Percentiles rank a stretch among this genome's conserved stretches.
Conservation (phyloP, 1,140 invertebrate genomes). For the Tigriopus japonicus region DNA sequence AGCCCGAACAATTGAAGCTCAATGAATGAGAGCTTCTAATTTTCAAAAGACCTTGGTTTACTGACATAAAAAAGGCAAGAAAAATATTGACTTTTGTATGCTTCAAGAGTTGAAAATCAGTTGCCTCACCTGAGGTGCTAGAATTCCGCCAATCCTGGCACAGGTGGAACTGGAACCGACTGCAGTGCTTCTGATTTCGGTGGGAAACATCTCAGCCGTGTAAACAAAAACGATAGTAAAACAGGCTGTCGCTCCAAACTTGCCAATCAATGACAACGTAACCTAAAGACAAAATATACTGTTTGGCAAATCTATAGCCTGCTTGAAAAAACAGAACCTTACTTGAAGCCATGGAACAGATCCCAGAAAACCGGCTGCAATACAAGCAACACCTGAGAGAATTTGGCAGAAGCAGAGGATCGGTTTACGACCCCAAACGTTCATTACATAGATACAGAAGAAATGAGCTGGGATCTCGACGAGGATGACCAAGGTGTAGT, state of each 20-base stretch:
- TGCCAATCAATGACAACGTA: constrained; percentile 17
- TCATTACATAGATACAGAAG: background rate
- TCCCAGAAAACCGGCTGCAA: background rate
- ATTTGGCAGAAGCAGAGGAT: background rate
- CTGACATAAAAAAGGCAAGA: too few species aligned
- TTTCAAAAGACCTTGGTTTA: too few species aligned
- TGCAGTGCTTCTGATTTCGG: constrained; percentile 27
- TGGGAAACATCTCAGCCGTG: constrained; percentile 30
- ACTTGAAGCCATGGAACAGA: too few species aligned
- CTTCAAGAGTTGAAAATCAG: too few species aligned
- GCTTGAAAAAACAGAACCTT: too few species aligned
- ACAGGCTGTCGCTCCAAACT: constrained; percentile 21
- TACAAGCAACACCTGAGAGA: background rate
- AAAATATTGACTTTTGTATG: too few species aligned
- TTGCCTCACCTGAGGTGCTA: background rate
- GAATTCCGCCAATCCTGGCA: background rate
- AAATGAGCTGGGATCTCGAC: background rate
- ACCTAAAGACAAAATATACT: too few species aligned
- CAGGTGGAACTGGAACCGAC: background rate
- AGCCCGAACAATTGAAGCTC: too few species aligned
- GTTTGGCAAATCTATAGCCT: too few species aligned
- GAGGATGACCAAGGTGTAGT: background rate
- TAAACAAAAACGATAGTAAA: constrained; percentile 23
- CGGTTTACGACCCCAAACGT: background rate
- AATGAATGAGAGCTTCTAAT: too few species aligned